Evolutionary conservation across 2,888 invertebrate genomes (phyloP).

Genomic region (Silvanus unidentatus): DNA sequence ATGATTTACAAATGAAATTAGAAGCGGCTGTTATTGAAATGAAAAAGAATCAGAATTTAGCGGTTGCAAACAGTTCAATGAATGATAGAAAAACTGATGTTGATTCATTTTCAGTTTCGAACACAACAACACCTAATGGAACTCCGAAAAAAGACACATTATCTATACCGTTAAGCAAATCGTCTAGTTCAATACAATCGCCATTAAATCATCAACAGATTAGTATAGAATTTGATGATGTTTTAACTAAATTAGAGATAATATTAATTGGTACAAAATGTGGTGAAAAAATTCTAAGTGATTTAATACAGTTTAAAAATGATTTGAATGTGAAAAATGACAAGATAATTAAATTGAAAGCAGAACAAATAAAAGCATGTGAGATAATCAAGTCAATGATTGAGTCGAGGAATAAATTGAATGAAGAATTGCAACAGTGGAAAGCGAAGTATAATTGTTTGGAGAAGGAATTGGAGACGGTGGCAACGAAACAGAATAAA

Average conservation of each 20-base stretch:
- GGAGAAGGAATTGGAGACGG: constrained; percentile 28
- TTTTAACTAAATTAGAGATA: too few relatives aligned
- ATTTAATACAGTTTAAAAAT: too few relatives aligned
- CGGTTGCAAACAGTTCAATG: constrained; percentile 31
- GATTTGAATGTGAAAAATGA: too few relatives aligned
- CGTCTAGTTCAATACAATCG: constrained; percentile 1
- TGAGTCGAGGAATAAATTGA: constrained; percentile 34
- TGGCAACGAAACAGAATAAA: constrained; percentile 26
- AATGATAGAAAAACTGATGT: constrained; percentile 30
- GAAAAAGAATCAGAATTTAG: constrained; percentile 38
- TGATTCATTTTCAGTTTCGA: constrained; percentile 41
- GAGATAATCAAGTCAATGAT: constrained; percentile 44
- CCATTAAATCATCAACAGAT: too few relatives aligned
- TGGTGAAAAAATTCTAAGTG: too few relatives aligned
- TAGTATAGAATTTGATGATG: too few relatives aligned
- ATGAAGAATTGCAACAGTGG: constrained; percentile 37
- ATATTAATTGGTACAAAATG: too few relatives aligned
- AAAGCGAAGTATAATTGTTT: constrained; percentile 27
- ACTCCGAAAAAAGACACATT: constrained; percentile 26
- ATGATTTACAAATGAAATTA: constrained; percentile 37
- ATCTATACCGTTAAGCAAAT: constrained; percentile 7
- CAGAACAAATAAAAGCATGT: constrained; percentile 44
- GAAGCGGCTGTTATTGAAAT: constrained; percentile 36
- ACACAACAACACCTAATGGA: constrained; percentile 40
- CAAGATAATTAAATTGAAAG: constrained; percentile 38